Conservation (phyloP, 1,140 invertebrate species). For the Scaptodrosophila lebanonensis region DNA sequence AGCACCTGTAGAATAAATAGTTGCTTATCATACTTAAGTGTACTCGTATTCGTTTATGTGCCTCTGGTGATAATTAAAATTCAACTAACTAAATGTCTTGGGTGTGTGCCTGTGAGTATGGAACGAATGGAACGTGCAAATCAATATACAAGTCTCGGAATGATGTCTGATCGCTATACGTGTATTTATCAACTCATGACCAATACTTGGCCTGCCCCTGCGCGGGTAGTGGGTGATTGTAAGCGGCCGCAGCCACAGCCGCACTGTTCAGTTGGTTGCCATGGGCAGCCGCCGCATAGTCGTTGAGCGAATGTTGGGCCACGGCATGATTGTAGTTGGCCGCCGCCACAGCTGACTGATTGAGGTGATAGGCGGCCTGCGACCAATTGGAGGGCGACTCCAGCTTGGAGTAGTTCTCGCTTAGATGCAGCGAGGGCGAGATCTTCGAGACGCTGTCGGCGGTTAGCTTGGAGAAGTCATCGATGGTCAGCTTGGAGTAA, state of each 20-base stretch:
- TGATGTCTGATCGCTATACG: background rate
- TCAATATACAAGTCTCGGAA: background rate
- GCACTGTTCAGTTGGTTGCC: constrained; percentile 41
- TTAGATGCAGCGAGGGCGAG: constrained; percentile 71
- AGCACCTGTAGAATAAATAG: constrained; percentile 27
- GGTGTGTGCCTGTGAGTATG: too few species aligned
- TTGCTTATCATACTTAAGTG: constrained; percentile 22
- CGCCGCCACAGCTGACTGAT: constrained; percentile 66
- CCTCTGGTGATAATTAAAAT: constrained; percentile 49
- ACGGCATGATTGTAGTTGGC: constrained; percentile 69
- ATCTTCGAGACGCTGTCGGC: constrained; percentile 78
- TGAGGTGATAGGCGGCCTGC: constrained; percentile 71
- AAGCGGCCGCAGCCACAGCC: constrained; percentile 49
- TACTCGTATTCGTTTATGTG: too few species aligned
- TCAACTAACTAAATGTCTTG: constrained; percentile 19
- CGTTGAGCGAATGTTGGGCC: constrained; percentile 58
- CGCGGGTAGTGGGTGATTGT: constrained; percentile 66
- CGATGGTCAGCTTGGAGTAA: constrained; percentile 77
- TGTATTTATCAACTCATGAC: constrained; percentile 40
- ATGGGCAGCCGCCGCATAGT: constrained; percentile 65
- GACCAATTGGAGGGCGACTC: constrained; percentile 76
- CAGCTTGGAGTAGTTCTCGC: constrained; percentile 74
- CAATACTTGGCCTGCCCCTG: constrained; percentile 75
- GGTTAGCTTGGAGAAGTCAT: constrained; percentile 80
- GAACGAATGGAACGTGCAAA: background rate